Evolutionary conservation across 2,888 invertebrate species (phyloP), one percentile per base, ranked within the genome.

Genomic region (Choreutis nemorana): DNA sequence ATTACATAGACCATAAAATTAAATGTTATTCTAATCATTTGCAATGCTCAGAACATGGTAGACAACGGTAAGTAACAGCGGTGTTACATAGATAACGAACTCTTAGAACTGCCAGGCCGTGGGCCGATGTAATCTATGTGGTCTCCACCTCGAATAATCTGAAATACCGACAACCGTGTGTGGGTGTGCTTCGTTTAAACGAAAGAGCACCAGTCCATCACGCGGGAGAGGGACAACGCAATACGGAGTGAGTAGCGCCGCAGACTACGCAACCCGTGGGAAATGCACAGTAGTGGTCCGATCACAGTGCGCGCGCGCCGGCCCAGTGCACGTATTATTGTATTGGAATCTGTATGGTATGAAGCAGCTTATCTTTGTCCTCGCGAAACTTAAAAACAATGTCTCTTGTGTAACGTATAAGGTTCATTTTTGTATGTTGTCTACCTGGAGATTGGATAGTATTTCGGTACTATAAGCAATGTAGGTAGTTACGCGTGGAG

Each of bases 241-340:
- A 65, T 64, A 51, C 50, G 33, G 59, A 49, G 48, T 30, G 58
- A 78, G 40, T 39, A 50, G 54, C 42, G 49, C 45, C 39, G 56
- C 42, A 36, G 41, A 55, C 49, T 53, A 58, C 58, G 59, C 63
- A 66, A 67, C 68, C 71, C 80, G 80, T 80, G 80, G 80, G 79
- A 80, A 80, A 72, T 80, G 79, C 77, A 80, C 80, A 79, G 80
- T 77, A 80, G 80, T 78, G 78, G 78, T 73, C 78, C 72, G 77
- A 75, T 66, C 70, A 67, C 71, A 64, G 59, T 59, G 71, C 72
- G 75, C 73, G 77, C 75, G 75, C 80, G 78, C 73, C 73, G 70
- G 68, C 75, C 78, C 77, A 70, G 64, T 73, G 77, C 75, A 73
- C 73, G 73, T 73, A 75, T 75, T 77, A 77, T 77, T 75, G 77